Evolutionary conservation across 2,888 invertebrate species (phyloP), one percentile per base, ranked within the genome.

Genomic region (Chaitophorus viminalis): DNA sequence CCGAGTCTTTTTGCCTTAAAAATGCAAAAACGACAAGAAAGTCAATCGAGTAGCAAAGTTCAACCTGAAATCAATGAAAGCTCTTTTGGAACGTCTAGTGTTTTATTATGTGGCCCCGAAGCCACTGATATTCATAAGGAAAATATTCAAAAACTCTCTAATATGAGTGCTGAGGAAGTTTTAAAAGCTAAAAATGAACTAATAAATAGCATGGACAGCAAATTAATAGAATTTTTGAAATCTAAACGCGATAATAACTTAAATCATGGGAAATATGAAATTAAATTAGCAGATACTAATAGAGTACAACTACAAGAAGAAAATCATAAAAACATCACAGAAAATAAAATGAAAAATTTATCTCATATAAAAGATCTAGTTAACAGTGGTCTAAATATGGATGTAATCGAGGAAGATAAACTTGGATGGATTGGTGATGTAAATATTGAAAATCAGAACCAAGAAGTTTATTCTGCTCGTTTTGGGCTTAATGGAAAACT

Each of bases 371-470:
- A 91, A 89, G 91, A 94, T 36, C 92, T 94, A 89, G 91, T 94
- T 0, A 93, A 94, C 89, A 94, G 94, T 79, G 98, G 97, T 96
- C 91, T 97, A 1, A 94, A 98, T 91, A 98, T 98, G 94, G 94
- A 96, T 91, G 93, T 94, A n/a, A 91, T 97, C 75, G 98, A 98
- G 92, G 93, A 94, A 89, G 95, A 96, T 90, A 98, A 98, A 91
- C 91, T 98, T 31, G 94, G 95, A 90, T 98, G 98, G 98, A 96
- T 97, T 93, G 94, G 95, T 91, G 93, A 94, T 89, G 91, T 94
- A n/a, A 65, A 65, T 0, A 29, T 74, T n/a, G 79, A 79, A 65
- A 72, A 75, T 52, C 72, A 87, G 65, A 65, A 74, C 31, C 65
- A 46, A 89, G 93, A 94, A 90, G 93, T 94, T 6, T 96, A 95